phyloP scores from a whole-genome alignment of 2,888 invertebrate species.

The Coenonympha glycerion region DNA sequence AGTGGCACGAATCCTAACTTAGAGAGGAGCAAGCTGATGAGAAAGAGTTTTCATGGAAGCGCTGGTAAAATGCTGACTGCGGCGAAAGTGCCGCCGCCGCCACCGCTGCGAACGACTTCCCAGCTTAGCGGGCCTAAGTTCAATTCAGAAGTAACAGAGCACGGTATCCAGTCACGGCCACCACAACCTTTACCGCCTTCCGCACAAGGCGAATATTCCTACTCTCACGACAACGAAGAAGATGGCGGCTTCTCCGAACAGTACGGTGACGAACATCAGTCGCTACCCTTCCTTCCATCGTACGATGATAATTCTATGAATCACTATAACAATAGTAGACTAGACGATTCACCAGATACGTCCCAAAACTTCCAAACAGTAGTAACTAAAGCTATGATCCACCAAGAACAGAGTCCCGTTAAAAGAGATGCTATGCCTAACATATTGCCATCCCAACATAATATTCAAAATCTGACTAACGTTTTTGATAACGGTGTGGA shows the following conservation, averaged over 20 bases:
- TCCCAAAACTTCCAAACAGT: conserved; percentile 79
- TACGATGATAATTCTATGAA: conserved; percentile 65
- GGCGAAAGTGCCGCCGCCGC: conserved; percentile 90
- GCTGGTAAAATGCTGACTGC: conserved; percentile 87
- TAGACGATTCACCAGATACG: conserved; percentile 52
- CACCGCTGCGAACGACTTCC: conserved; percentile 90
- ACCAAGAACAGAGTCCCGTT: conserved; percentile 85
- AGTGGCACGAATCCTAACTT: conserved; percentile 85
- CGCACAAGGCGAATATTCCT: conserved; percentile 38
- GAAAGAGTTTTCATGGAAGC: conserved; percentile 91
- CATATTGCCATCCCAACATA: conserved; percentile 47
- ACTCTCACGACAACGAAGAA: conserved; percentile 55
- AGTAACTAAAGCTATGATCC: conserved; percentile 90
- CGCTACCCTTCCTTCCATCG: conserved; percentile 77
- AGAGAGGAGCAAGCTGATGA: conserved; percentile 90
- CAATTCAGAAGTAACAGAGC: conserved; percentile 72
- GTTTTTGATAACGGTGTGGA: conserved; percentile 74
- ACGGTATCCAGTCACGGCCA: conserved; percentile 57
- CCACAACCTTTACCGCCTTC: conserved; percentile 56
- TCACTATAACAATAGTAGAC: conserved; percentile 53
- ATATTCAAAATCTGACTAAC: conserved; percentile 58
- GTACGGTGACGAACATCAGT: conserved; percentile 76
- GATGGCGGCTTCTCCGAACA: conserved; percentile 72
- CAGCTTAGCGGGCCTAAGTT: conserved; percentile 84
- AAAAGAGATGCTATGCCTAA: conserved; percentile 62